Conservation (phyloP, 35 echinoderm and acorn worm species). For the Anneissia japonica region DNA sequence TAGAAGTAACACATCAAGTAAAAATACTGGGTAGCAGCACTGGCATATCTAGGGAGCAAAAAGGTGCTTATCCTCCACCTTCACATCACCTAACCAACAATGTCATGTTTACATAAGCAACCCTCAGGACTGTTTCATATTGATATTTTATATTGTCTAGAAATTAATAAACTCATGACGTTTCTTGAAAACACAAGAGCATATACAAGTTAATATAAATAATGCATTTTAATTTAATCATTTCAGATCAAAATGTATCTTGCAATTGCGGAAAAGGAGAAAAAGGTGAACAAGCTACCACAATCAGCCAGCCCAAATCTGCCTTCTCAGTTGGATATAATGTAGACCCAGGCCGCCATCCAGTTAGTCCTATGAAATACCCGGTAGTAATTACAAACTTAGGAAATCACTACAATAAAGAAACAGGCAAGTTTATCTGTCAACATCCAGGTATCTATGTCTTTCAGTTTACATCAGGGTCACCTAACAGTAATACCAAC, state of each 20-base stretch:
- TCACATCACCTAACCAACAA: too few relatives aligned
- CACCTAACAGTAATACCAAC: not conserved
- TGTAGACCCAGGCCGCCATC: not conserved
- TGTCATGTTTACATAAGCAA: too few relatives aligned
- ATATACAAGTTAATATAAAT: too few relatives aligned
- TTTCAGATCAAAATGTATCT: not conserved
- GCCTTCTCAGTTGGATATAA: not conserved
- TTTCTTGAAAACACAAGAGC: too few relatives aligned
- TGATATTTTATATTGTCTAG: too few relatives aligned
- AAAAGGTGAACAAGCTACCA: not conserved
- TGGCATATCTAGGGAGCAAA: too few relatives aligned
- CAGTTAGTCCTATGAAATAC: not conserved
- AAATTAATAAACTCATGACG: too few relatives aligned
- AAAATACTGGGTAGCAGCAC: too few relatives aligned
- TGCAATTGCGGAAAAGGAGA: not conserved
- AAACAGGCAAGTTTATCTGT: not conserved
- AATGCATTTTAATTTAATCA: too few relatives aligned
- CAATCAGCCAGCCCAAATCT: not conserved
- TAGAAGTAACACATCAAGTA: too few relatives aligned
- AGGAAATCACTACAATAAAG: not conserved
- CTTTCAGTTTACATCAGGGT: not conserved
- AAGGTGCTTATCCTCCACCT: too few relatives aligned
- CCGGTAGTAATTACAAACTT: not conserved
- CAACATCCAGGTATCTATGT: not conserved
- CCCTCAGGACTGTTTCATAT: too few relatives aligned